Percentiles rank a stretch among this genome's conserved stretches.
phyloP scores from a whole-genome alignment of 2,797 vertebrate species.

The Apodemus agrarius region DNA sequence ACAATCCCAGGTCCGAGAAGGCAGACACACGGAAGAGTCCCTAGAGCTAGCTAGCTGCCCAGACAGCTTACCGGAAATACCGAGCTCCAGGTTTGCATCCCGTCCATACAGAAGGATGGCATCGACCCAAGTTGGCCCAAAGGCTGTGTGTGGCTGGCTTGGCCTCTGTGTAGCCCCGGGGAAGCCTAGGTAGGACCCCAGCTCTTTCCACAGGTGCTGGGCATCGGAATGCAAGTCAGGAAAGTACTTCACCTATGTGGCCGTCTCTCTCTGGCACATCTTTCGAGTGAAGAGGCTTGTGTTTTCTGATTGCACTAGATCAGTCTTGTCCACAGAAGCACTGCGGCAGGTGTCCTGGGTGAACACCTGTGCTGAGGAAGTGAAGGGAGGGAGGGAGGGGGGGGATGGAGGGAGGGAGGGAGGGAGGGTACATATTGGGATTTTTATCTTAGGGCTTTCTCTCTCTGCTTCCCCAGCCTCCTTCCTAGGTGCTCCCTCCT shows the following conservation, averaged over 20 bases:
- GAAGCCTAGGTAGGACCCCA: background rate
- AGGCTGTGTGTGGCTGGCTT: background rate
- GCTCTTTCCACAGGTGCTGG: background rate
- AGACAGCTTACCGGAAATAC: background rate
- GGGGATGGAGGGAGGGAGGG: no score
- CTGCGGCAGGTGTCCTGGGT: no score
- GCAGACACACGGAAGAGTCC: background rate
- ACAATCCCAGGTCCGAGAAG: background rate
- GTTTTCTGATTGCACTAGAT: background rate
- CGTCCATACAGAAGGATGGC: background rate
- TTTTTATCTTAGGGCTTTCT: background rate
- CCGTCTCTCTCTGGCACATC: fast-evolving
- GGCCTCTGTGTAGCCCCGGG: background rate
- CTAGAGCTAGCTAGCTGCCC: background rate
- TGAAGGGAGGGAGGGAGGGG: no score
- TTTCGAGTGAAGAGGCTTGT: background rate
- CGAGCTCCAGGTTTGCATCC: background rate
- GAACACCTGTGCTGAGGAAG: background rate
- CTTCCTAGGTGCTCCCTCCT: background rate
- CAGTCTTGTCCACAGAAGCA: background rate
- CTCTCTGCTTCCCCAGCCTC: background rate
- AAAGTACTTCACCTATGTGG: background rate
- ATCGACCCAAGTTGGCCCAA: background rate
- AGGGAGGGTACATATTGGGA: background rate
- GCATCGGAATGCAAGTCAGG: background rate